Conservation (phyloP, 2,888 invertebrate genomes). For the Pimpla rufipes region DNA sequence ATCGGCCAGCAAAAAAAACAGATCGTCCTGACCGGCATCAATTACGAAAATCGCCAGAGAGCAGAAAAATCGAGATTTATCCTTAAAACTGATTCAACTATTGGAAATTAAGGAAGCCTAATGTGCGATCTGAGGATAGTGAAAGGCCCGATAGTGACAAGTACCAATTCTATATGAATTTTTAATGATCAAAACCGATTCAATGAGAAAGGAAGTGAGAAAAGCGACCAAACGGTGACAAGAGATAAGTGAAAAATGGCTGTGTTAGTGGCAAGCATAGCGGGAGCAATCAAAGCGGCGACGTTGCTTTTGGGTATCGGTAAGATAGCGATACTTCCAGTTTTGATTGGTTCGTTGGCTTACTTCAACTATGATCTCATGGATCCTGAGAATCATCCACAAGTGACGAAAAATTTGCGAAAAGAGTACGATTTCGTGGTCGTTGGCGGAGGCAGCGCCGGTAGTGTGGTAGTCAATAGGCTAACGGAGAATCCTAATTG, state of each 20-base stretch:
- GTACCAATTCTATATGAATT: not conserved
- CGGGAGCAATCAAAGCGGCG: constrained; percentile 90
- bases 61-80: not conserved
- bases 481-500: constrained; percentile 92
- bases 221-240: constrained; percentile 36
- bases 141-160: not conserved
- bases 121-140: not conserved
- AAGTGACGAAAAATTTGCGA: constrained; percentile 88
- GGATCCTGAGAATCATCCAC: constrained; percentile 93
- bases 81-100: not conserved
- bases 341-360: constrained; percentile 91
- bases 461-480: constrained; percentile 93
- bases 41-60: no score
- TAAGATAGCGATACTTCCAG: constrained; percentile 91
- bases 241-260: constrained; percentile 73
- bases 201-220: constrained; percentile 19
- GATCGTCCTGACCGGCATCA: not conserved
- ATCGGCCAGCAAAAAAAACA: not conserved
- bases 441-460: constrained; percentile 94
- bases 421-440: constrained; percentile 93
- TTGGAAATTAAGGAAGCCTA: not conserved
- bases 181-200: not conserved
- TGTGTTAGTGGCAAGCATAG: constrained; percentile 86
- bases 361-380: constrained; percentile 94
- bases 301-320: constrained; percentile 90